Percentiles rank a stretch among this genome's conserved stretches.
These are phyloP conservation scores for Barnardius zonarius DNA, from an alignment of 2,113 vertebrate species.

Conservation along the genomic window DNA sequence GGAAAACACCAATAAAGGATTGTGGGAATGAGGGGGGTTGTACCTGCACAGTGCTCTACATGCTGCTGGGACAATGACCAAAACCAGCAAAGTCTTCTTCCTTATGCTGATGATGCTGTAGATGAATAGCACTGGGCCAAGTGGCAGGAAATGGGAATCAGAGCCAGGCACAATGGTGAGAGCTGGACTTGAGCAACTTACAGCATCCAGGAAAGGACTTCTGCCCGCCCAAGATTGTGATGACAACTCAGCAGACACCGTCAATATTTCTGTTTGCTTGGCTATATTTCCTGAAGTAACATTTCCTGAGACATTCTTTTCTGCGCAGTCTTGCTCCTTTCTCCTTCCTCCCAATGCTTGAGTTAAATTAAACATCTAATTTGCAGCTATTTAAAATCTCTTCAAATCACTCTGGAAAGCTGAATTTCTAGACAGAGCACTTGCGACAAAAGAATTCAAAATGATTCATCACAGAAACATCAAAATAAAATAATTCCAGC, in stretches of 20 bases:
- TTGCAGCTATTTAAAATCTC: neutral
- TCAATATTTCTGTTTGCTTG: neutral
- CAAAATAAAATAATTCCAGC: neutral
- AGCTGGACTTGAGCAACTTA: neutral
- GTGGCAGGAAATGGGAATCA: neutral
- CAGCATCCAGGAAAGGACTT: neutral
- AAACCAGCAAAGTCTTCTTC: neutral
- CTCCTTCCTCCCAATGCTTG: neutral
- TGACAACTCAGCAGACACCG: neutral
- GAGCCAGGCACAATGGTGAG: neutral
- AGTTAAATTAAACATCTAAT: neutral
- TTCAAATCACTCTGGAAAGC: neutral
- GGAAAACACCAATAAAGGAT: neutral
- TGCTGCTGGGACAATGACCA: neutral
- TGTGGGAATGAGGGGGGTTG: neutral
- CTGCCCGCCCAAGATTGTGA: too few relatives aligned
- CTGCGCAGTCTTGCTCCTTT: neutral
- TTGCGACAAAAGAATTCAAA: neutral
- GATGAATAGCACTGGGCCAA: neutral
- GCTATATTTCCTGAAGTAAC: neutral
- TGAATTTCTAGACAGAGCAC: neutral
- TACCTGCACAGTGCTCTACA: too few relatives aligned
- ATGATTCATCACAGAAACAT: neutral
- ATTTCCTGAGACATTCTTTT: neutral
- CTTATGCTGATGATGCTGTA: neutral